Base-by-base conservation (phyloP, 2,797 vertebrate species). In the Etheostoma perlongum region DNA sequence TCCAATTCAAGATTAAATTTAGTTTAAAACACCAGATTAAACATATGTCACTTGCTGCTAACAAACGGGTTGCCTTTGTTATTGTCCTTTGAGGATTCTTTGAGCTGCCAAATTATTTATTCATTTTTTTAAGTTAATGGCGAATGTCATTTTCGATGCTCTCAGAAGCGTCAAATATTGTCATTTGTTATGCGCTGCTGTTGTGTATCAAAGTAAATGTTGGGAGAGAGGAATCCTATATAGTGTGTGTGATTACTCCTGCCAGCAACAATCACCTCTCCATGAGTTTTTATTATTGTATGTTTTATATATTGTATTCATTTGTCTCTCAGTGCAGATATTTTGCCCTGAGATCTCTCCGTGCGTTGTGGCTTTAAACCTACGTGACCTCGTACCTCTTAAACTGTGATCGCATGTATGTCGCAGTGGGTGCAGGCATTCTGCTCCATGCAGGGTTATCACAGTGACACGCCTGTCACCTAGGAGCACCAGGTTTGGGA, bases 1-100 rank as follows among this genome's bases (percentile, higher is more conserved):
- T 86, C 87, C 87, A 74, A 87, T 90, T 91, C 82, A 25, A 89
- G 89, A 93, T 94, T 90, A 93, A 85, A 89, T 90, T 86, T 87
- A 83, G 84, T 88, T 89, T 91, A 92, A 92, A 92, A 94, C 84
- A 82, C 78, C 60, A 92, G 92, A 94, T 95, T 93, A 94, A 94
- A 92, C 91, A 91, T 82, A 82, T 94, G 93, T 93, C 93, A 93
- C 90, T 88, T 82, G 87, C 66, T 76, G 85, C 88, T 86, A 89
- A 91, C 90, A 91, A 90, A 91, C 60, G 55, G 67, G 9, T 75
- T 54, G 82, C 79, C 90, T 92, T 93, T 94, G 90, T 94, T 91
- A 88, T 89, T 72, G 62, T 92, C 89, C 90, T 94, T 92, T 93
- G 91, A 91, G 92, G 87, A 86, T 90, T 91, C 88, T 89, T 89